A percentile compares a stretch with the other conserved stretches of the same genome.
phyloP scores from a whole-genome alignment of 2,113 vertebrate genomes.

The Sylvicapra grimmia region DNA sequence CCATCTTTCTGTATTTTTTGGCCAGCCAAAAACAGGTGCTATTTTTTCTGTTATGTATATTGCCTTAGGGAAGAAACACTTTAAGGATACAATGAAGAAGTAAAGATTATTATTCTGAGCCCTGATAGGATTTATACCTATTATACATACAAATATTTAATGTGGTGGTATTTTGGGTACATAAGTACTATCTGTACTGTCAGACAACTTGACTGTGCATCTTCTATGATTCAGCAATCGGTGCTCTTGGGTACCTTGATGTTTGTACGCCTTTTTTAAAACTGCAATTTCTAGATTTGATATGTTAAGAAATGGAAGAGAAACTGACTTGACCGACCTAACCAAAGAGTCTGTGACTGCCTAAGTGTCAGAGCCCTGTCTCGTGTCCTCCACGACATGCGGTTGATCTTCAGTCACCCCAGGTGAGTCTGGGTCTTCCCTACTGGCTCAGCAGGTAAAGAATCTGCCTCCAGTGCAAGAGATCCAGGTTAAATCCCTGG shows the following conservation, averaged over 20 bases:
- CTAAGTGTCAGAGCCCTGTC: not conserved
- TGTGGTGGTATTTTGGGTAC: not conserved
- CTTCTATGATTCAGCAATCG: no score
- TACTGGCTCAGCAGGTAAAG: no score
- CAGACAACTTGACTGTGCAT: not conserved
- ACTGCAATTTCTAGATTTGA: no score
- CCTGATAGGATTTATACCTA: not conserved
- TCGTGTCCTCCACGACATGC: rapidly evolving
- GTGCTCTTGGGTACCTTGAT: no score
- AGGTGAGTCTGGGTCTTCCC: no score
- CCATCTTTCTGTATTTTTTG: not conserved
- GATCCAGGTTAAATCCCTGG: not conserved
- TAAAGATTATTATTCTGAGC: not conserved
- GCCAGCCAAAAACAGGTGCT: not conserved
- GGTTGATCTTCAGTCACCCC: no score
- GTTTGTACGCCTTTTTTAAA: no score
- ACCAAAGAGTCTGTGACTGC: not conserved
- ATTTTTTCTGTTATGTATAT: not conserved
- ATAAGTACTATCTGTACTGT: not conserved
- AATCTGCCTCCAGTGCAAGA: no score
- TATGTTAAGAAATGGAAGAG: no score
- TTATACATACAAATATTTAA: not conserved
- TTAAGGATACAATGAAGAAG: not conserved
- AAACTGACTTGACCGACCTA: not conserved
- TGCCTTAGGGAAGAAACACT: not conserved